Percentiles rank a stretch among this genome's conserved stretches.
Conservation (phyloP, 1,140 invertebrate genomes). For the Drosophila sp. region DNA sequence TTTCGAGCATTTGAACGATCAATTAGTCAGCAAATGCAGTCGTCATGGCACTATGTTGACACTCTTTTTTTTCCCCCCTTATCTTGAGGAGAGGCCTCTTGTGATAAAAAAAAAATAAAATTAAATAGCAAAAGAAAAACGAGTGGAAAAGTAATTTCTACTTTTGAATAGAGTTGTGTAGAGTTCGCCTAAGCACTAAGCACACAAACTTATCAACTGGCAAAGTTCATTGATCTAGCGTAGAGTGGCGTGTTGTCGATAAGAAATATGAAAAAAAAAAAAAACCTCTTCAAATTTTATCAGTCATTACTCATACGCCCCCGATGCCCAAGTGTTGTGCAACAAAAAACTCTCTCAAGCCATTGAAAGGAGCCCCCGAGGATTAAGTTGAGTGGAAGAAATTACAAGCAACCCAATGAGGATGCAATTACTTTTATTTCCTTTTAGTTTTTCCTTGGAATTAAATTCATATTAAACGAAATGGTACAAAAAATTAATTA, state of each 20-base stretch:
- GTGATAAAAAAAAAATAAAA: not conserved
- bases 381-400: conserved; percentile 81
- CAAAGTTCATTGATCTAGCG: conserved; percentile 69
- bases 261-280: conserved; percentile 38
- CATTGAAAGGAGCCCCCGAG: conserved; percentile 43
- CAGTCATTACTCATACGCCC: conserved; percentile 61
- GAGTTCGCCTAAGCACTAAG: conserved; percentile 24
- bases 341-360: not conserved
- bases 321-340: conserved; percentile 24
- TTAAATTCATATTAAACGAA: conserved; percentile 75
- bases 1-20: conserved; percentile 32
- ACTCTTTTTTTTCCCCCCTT: conserved; percentile 39
- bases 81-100: conserved; percentile 26
- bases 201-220: conserved; percentile 40
- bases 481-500: conserved; percentile 68
- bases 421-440: conserved; percentile 51
- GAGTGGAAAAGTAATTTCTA: conserved; percentile 29
- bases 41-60: conserved; percentile 49
- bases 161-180: conserved; percentile 32
- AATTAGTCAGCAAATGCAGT: conserved; percentile 65
- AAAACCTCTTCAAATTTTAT: conserved; percentile 25
- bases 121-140: not conserved
- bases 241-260: conserved; percentile 39
- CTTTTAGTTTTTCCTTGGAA: conserved; percentile 47
- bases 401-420: conserved; percentile 56